Evolutionary conservation across 1,140 invertebrate species (phyloP), one percentile per base, ranked within the genome.

Genomic region (Sitophilus oryzae): DNA sequence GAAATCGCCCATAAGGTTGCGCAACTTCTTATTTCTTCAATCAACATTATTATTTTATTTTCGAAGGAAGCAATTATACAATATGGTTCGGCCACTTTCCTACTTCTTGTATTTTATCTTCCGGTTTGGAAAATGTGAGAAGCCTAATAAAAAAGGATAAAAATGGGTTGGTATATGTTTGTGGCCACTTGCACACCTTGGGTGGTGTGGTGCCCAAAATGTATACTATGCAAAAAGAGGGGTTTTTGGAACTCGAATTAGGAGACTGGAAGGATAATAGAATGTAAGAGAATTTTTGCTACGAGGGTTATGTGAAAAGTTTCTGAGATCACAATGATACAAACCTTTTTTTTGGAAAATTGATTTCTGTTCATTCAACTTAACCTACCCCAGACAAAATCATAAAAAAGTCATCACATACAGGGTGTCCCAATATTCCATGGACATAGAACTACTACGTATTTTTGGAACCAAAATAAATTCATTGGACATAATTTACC

Each of bases 1-100:
- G n/a, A n/a, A n/a, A n/a, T n/a, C n/a, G n/a, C n/a, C n/a, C n/a
- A n/a, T n/a, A n/a, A n/a, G n/a, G n/a, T n/a, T n/a, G n/a, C n/a
- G n/a, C n/a, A n/a, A n/a, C n/a, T n/a, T n/a, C n/a, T n/a, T n/a
- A n/a, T n/a, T n/a, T n/a, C n/a, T n/a, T n/a, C n/a, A n/a, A n/a
- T n/a, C n/a, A n/a, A n/a, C n/a, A n/a, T n/a, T 8, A 43, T 20
- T 9, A 19, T 6, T 43, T 8, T 43, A 10, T 43, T 43, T n/a
- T 20, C 3, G n/a, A 19, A 54, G 52, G 52, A 0, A 57, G 72
- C 20, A 77, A 81, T 68, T 82, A 83, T 59, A 85, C 84, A 11
- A 74, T 93, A 55, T 90, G 86, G 77, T 96, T 95, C 78, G 92
- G 92, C 18, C 93, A 96, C 72, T 96, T 95, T 75, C 92, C 93